These are phyloP conservation scores for Mustela nigripes DNA, from an alignment of 2,113 vertebrate species.

Conservation along the genomic window DNA sequence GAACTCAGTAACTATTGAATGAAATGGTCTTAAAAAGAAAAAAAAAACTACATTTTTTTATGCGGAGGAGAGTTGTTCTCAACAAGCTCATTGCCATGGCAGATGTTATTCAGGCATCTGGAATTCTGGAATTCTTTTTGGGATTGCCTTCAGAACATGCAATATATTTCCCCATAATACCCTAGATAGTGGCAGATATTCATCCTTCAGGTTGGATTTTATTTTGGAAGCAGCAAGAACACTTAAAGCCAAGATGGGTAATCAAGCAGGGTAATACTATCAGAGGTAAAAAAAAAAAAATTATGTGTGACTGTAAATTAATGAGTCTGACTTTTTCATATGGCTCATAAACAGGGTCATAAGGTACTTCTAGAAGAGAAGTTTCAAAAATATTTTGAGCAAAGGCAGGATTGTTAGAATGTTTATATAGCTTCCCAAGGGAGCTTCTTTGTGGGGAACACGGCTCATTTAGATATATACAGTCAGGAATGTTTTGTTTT, in stretches of 20 bases:
- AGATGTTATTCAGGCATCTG: not conserved
- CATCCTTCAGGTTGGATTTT: constrained; percentile 53
- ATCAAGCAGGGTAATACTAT: not conserved
- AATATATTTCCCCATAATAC: not conserved
- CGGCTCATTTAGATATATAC: not conserved
- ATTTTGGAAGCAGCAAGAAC: constrained; percentile 54
- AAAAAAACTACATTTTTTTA: not conserved
- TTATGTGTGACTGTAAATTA: constrained; percentile 47
- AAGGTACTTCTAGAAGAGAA: constrained; percentile 45
- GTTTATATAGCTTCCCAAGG: constrained; percentile 48
- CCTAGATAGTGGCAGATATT: not conserved
- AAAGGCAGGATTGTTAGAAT: not conserved
- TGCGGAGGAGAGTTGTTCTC: not conserved
- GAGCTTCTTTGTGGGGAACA: not conserved
- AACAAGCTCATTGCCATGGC: not conserved
- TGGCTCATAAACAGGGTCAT: constrained; percentile 57
- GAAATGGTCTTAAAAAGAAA: not conserved
- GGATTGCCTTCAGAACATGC: not conserved
- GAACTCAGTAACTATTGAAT: not conserved
- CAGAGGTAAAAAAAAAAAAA: constrained; percentile 34
- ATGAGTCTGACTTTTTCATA: constrained; percentile 60
- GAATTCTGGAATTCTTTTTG: constrained; percentile 19
- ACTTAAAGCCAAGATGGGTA: constrained; percentile 20
- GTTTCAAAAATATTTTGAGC: constrained; percentile 39
- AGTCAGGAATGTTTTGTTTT: constrained; percentile 22